These are phyloP conservation scores for Pherbina coryleti DNA, from an alignment of 2,888 invertebrate genomes.

Conservation along the genomic window DNA sequence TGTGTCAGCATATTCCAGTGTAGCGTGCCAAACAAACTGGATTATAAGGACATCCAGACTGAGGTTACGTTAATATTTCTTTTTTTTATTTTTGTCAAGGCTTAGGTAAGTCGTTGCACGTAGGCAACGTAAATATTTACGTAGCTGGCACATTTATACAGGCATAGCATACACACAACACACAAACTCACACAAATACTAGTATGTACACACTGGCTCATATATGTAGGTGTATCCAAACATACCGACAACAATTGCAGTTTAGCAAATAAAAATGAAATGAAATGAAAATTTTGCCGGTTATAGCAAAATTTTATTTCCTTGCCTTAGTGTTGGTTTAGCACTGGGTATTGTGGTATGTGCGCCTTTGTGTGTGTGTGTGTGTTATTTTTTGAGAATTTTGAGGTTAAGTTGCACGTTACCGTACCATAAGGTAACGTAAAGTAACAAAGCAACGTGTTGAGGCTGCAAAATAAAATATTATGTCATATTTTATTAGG, in stretches of 20 bases:
- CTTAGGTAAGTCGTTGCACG: constrained; percentile 23
- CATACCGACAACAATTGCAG: constrained; percentile 17
- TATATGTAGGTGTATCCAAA: neutral
- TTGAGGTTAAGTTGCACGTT: neutral
- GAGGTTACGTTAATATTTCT: constrained; percentile 8
- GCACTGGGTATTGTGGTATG: neutral
- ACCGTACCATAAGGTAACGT: constrained; percentile 4
- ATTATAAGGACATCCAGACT: constrained; percentile 48
- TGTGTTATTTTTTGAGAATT: constrained; percentile 11
- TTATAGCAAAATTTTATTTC: constrained; percentile 46
- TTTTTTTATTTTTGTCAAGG: neutral
- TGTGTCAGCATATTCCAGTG: constrained; percentile 44
- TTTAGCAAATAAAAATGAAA: constrained; percentile 51
- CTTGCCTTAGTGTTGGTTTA: neutral
- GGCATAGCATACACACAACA: constrained; percentile 4
- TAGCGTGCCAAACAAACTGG: constrained; percentile 35
- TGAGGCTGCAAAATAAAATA: constrained; percentile 43
- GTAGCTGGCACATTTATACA: neutral
- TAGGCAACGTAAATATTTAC: constrained; percentile 25
- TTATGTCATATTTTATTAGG: constrained; percentile 47
- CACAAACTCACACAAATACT: neutral
- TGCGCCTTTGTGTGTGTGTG: constrained; percentile 15
- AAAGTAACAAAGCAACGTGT: constrained; percentile 4
- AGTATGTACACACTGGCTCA: neutral
- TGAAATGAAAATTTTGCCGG: constrained; percentile 51